A percentile compares a stretch with the other conserved stretches of the same genome.
These are phyloP conservation scores for Drosophila bocqueti DNA, from an alignment of 1,140 invertebrate species.

Conservation along the genomic window DNA sequence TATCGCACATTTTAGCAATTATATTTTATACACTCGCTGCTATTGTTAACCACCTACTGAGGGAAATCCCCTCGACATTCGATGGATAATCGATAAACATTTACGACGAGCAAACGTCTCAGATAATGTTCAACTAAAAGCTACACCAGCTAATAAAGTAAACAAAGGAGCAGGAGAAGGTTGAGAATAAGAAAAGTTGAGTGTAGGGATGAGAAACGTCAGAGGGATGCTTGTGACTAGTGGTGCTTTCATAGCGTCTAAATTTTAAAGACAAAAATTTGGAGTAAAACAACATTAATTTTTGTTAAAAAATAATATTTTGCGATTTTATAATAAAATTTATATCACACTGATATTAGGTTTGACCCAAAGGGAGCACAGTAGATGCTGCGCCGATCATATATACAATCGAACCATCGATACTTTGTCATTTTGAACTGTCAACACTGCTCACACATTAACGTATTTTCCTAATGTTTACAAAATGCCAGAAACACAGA, in stretches of 20 bases:
- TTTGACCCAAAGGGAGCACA: not conserved
- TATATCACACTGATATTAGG: not conserved
- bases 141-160: conserved; percentile 70
- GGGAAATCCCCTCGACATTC: conserved; percentile 26
- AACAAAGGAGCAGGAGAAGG: conserved; percentile 44
- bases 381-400: not conserved
- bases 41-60: conserved; percentile 4
- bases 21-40: conserved; percentile 13
- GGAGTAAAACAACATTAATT: not conserved
- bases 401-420: not conserved
- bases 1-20: conserved; percentile 37
- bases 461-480: conserved; percentile 37
- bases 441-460: conserved; percentile 23
- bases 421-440: not conserved
- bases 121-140: conserved; percentile 61
- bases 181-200: not conserved
- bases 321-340: not conserved
- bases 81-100: conserved; percentile 63
- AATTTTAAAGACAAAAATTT: not conserved
- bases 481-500: conserved; percentile 26
- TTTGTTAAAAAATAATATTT: not conserved
- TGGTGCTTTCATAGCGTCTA: not conserved
- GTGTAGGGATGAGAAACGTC: not conserved
- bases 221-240: not conserved
- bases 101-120: conserved; percentile 45